Conservation (phyloP, 2,888 invertebrate species). For the Chromoteleia sp. region DNA sequence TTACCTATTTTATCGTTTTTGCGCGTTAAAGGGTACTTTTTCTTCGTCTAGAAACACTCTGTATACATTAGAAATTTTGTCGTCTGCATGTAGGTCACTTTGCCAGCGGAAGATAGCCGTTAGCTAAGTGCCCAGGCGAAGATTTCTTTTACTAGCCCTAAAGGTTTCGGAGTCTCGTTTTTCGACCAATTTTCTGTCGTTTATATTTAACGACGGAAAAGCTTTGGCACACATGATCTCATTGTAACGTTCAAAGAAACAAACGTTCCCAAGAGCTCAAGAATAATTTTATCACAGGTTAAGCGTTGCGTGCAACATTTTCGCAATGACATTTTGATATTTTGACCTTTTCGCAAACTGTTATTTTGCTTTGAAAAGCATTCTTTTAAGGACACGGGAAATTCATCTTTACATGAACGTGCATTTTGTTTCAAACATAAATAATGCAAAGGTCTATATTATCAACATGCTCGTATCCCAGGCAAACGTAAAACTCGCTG, state of each 20-base stretch:
- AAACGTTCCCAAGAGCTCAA: neutral
- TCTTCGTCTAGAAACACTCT: neutral
- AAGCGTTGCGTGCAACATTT: neutral
- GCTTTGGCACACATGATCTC: slow-evolving; percentile 4
- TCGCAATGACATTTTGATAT: slow-evolving; percentile 15
- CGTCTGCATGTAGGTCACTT: slow-evolving; percentile 40
- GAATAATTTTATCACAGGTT: slow-evolving; percentile 17
- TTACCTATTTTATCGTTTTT: no score
- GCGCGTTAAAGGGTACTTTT: neutral
- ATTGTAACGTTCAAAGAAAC: slow-evolving; percentile 29
- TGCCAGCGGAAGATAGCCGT: slow-evolving; percentile 20
- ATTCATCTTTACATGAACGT: neutral
- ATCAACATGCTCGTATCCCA: slow-evolving; percentile 20
- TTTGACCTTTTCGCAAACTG: neutral
- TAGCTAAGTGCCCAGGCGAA: slow-evolving; percentile 21
- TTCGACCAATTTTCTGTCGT: slow-evolving; percentile 23
- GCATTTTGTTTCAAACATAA: slow-evolving; percentile 31
- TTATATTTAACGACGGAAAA: slow-evolving; percentile 27
- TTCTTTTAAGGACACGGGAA: neutral
- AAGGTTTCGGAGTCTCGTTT: slow-evolving; percentile 18
- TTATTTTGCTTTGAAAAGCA: slow-evolving; percentile 2
- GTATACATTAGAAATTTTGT: slow-evolving; percentile 40
- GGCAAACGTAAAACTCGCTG: slow-evolving; percentile 15
- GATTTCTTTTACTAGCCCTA: slow-evolving; percentile 21
- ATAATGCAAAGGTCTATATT: slow-evolving; percentile 43